Base-by-base conservation (phyloP, 2,888 invertebrate genomes). In the Apamea epomidion region DNA sequence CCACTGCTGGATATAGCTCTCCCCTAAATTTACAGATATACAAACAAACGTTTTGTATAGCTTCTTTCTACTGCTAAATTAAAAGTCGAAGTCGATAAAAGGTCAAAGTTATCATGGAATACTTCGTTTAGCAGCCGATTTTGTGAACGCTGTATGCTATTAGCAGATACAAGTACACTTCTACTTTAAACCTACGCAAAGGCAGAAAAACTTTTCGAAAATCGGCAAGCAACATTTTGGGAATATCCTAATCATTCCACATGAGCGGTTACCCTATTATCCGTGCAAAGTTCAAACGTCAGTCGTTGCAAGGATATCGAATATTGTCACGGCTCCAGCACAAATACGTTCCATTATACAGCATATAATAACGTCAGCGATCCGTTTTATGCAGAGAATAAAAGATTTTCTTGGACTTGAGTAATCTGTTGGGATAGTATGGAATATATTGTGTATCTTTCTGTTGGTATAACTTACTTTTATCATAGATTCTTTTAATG, bases 281-380 rank as follows among this genome's bases (percentile, higher is more conserved):
- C 58, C 58, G 58, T 54, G 68, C 37, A 85, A 74, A 65, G 81
- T 73, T 77, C 73, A 73, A 7, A 76, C 60, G 81, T 74, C 81
- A 81, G 21, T 45, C 72, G 68, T 18, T 76, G 64, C 76, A 70
- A 64, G 68, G 65, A 73, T 73, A 81, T 84, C 69, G 48, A 73
- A 80, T 75, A 64, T 67, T 68, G 71, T 84, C 79, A 54, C 74
- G 73, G 12, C 42, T 69, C 32, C 21, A 71, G 51, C 42, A 16
- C 54, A 71, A 54, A 83, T 82, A 29, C 62, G 48, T 64, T 76
- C 68, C 14, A 68, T 45, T 81, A 37, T 58, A 62, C 21, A 18
- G 21, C 5, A n/a, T 42, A 16, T 42, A 45, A 62, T 79, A 84
- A 84, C 80, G 84, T 79, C 74, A 84, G 65, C 70, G 12, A 60